These are phyloP conservation scores for Delichon dasypus DNA, from an alignment of 2,797 vertebrate genomes.

Conservation along the genomic window DNA sequence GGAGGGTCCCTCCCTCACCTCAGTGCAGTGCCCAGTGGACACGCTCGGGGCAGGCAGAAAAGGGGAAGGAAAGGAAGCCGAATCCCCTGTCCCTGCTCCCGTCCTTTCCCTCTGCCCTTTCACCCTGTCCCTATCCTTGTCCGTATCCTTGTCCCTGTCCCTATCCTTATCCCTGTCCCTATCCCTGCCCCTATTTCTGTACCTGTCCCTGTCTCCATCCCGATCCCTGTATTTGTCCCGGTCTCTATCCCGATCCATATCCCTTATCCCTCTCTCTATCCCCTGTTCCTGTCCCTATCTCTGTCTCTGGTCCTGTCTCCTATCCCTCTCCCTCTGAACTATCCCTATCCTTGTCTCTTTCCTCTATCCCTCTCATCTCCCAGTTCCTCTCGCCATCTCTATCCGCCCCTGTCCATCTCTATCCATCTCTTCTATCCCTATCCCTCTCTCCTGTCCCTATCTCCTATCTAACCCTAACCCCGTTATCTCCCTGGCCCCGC, in stretches of 20 bases:
- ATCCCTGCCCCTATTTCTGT: background rate
- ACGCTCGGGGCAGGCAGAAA: background rate
- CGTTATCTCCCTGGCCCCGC: too few species aligned
- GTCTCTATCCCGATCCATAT: too few species aligned
- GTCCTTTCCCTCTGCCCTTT: background rate
- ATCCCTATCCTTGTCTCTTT: background rate
- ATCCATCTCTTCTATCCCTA: too few species aligned
- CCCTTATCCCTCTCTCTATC: too few species aligned
- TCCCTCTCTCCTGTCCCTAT: background rate
- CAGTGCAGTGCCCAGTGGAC: background rate
- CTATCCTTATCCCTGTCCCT: background rate
- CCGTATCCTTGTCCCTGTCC: too few species aligned
- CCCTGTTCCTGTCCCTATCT: accelerated
- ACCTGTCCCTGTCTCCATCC: background rate
- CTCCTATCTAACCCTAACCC: too few species aligned
- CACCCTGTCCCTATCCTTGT: background rate
- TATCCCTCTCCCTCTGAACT: background rate
- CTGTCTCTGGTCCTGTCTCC: background rate
- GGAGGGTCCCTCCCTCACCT: background rate
- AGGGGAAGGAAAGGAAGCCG: background rate
- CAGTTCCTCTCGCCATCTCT: background rate
- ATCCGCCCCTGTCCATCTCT: too few species aligned
- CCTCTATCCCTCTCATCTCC: background rate
- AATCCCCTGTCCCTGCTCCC: background rate
- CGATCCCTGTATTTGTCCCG: background rate